Evolutionary conservation across 2,888 invertebrate species (phyloP).

Genomic region (Diplazon laetatorius): DNA sequence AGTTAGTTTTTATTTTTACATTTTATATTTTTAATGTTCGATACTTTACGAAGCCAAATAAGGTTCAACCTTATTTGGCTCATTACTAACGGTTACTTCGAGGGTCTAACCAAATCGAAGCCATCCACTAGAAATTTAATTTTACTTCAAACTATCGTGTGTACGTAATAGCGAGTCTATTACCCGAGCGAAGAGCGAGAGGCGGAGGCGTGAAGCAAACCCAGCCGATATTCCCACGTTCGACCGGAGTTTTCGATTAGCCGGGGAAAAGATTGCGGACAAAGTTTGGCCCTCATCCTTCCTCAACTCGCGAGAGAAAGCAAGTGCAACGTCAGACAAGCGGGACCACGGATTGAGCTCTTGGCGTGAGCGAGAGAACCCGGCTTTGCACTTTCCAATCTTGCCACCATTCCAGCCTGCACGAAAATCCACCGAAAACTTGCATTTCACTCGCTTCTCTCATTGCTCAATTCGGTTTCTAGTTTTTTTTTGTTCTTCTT

Average conservation of each 20-base stretch:
- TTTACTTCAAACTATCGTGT: conserved; percentile 21
- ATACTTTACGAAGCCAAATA: not conserved
- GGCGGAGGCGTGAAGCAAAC: conserved; percentile 36
- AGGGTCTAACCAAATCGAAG: not conserved
- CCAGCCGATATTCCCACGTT: conserved; percentile 50
- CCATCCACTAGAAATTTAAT: conserved; percentile 35
- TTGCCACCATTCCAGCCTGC: no score
- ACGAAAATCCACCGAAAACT: no score
- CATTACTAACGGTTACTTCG: not conserved
- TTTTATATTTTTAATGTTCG: not conserved
- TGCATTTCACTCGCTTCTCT: no score
- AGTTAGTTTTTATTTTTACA: no score
- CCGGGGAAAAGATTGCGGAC: conserved; percentile 47
- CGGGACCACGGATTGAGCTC: conserved; percentile 15
- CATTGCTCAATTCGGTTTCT: no score
- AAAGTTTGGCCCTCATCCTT: conserved; percentile 45
- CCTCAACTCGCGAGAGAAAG: not conserved
- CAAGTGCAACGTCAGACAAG: conserved; percentile 3
- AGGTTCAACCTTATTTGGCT: no score
- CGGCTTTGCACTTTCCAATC: conserved; percentile 4
- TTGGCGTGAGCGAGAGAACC: not conserved
- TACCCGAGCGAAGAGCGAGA: conserved; percentile 35
- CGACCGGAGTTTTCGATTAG: conserved; percentile 59
- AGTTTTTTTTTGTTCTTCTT: no score
- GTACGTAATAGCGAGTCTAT: conserved; percentile 42